Conservation (phyloP, 2,888 invertebrate species). For the Zele albiditarsus region DNA sequence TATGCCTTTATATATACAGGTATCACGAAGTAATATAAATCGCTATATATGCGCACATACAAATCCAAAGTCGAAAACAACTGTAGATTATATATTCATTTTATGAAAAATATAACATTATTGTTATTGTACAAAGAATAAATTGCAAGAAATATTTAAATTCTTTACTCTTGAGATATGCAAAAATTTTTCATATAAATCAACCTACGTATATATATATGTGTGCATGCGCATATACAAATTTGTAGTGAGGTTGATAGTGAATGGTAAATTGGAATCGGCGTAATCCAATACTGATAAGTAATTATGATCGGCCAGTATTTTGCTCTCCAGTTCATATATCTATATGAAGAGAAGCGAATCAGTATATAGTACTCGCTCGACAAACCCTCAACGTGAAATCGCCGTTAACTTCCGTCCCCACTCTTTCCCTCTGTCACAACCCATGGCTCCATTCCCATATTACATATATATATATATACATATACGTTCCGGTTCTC, state of each 20-base stretch:
- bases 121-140: neutral
- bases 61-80: neutral
- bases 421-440: neutral
- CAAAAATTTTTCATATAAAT: neutral
- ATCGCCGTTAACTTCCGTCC: neutral
- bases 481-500: neutral
- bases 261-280: slow-evolving; percentile 61
- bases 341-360: too few relatives aligned
- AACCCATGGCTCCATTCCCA: slow-evolving; percentile 3
- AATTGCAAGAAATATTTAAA: neutral
- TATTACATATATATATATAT: slow-evolving; percentile 35
- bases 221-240: neutral
- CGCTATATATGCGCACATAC: neutral
- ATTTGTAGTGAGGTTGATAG: slow-evolving; percentile 56
- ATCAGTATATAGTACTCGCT: slow-evolving; percentile 24
- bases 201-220: too few relatives aligned
- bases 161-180: neutral
- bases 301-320: slow-evolving; percentile 59
- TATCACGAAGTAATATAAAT: neutral
- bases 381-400: slow-evolving; percentile 2
- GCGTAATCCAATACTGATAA: slow-evolving; percentile 61
- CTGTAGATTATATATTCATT: neutral
- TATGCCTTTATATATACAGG: neutral
- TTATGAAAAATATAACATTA: neutral
- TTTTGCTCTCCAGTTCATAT: slow-evolving; percentile 47